Percentiles rank a stretch among this genome's conserved stretches.
Evolutionary conservation across 2,888 invertebrate species (phyloP).

Genomic region (Dicyrtomina minuta): DNA sequence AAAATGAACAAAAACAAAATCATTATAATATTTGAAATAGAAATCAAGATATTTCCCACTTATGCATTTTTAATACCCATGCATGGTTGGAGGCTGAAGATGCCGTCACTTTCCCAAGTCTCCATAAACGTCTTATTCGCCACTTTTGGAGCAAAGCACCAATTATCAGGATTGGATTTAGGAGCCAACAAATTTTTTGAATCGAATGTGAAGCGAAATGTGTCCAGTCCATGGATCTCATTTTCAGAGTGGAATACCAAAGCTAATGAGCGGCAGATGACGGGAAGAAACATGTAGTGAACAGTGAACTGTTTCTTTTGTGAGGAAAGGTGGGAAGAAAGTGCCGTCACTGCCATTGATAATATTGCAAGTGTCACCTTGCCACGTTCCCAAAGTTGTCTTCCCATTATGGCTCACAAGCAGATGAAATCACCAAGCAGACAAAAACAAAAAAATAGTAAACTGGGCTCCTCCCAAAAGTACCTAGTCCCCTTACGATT

Average conservation of each 20-base stretch:
- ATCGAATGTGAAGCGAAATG: slow-evolving; percentile 31
- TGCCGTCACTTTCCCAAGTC: slow-evolving; percentile 34
- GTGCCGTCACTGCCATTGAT: slow-evolving; percentile 27
- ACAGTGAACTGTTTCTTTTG: slow-evolving; percentile 31
- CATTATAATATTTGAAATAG: too few relatives aligned
- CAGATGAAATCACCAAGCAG: too few relatives aligned
- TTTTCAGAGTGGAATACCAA: slow-evolving; percentile 34
- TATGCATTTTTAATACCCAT: slow-evolving; percentile 21
- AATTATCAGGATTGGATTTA: slow-evolving; percentile 38
- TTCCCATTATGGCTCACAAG: slow-evolving; percentile 30
- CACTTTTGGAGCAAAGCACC: slow-evolving; percentile 41
- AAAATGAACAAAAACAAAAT: too few relatives aligned
- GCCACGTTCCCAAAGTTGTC: slow-evolving; percentile 29
- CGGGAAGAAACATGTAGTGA: slow-evolving; percentile 38
- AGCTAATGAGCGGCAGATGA: slow-evolving; percentile 38
- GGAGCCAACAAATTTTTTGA: slow-evolving; percentile 29
- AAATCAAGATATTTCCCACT: too few relatives aligned
- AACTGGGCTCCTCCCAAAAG: too few relatives aligned
- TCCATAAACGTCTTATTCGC: slow-evolving; percentile 24
- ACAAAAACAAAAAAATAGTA: too few relatives aligned
- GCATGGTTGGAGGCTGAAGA: slow-evolving; percentile 41
- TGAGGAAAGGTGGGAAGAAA: slow-evolving; percentile 33
- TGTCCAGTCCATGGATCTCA: slow-evolving; percentile 32
- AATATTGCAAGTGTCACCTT: slow-evolving; percentile 32
- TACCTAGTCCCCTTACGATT: too few relatives aligned